Evolutionary conservation across 2,888 invertebrate species (phyloP).

Genomic region (Tanytarsus gracilentus): DNA sequence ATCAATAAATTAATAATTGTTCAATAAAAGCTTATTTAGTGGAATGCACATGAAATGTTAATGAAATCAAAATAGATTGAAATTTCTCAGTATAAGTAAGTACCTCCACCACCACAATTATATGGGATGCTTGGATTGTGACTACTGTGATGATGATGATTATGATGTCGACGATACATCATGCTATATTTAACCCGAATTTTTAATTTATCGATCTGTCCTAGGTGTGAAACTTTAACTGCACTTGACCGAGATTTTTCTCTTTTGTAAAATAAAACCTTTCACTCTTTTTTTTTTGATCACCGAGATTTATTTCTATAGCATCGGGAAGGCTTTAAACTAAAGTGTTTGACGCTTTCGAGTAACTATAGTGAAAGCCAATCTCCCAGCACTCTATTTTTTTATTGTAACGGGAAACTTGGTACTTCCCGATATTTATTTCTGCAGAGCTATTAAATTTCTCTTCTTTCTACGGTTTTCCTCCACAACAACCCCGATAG

Average conservation of each 20-base stretch:
- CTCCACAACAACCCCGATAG: too few species aligned
- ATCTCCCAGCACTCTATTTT: too few species aligned
- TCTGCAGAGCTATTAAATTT: too few species aligned
- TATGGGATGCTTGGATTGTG: background rate
- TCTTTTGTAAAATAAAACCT: background rate
- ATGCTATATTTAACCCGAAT: background rate
- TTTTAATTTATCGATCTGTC: background rate
- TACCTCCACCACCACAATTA: constrained; percentile 18
- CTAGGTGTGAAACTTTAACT: too few species aligned
- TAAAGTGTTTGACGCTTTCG: too few species aligned
- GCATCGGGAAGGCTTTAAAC: background rate
- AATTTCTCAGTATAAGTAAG: background rate
- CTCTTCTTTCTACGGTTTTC: too few species aligned
- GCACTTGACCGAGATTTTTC: background rate
- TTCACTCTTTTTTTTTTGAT: background rate
- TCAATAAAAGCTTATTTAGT: background rate
- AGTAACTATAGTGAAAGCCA: too few species aligned
- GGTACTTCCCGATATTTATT: too few species aligned
- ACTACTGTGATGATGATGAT: constrained; percentile 13
- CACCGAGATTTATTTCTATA: background rate
- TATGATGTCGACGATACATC: constrained; percentile 24
- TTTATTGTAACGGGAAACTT: too few species aligned
- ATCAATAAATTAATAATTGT: too few species aligned
- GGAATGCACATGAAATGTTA: background rate
- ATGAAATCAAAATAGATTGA: background rate